Evolutionary conservation across 2,888 invertebrate species (phyloP).

Genomic region (Catocala sponsa): DNA sequence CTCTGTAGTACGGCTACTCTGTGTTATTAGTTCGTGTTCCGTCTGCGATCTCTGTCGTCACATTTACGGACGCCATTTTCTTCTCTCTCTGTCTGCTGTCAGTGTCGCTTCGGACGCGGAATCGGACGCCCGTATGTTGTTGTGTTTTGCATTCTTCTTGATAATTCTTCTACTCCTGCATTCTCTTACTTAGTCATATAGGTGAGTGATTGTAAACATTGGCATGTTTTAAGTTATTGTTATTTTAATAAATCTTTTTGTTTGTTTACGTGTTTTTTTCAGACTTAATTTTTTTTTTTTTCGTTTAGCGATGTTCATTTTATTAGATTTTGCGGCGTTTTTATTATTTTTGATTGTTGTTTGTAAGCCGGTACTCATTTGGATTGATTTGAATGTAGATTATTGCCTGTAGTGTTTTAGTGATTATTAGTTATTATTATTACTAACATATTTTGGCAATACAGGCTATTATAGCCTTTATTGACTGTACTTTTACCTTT

Average conservation of each 20-base stretch:
- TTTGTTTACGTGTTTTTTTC: background rate
- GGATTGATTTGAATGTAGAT: too few relatives aligned
- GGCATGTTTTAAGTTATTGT: constrained; percentile 8
- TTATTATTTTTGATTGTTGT: too few relatives aligned
- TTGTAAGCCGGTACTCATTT: too few relatives aligned
- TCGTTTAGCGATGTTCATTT: background rate
- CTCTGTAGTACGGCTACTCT: constrained; percentile 60
- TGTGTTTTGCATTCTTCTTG: constrained; percentile 68
- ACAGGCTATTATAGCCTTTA: too few relatives aligned
- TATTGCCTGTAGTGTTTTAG: too few relatives aligned
- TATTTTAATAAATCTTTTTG: background rate
- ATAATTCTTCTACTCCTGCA: constrained; percentile 74
- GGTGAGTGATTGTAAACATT: constrained; percentile 52
- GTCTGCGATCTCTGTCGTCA: constrained; percentile 65
- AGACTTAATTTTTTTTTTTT: background rate
- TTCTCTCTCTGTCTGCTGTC: constrained; percentile 82
- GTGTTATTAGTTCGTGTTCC: constrained; percentile 62
- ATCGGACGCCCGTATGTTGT: constrained; percentile 65
- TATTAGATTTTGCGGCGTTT: too few relatives aligned
- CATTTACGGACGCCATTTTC: constrained; percentile 79
- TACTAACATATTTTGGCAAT: too few relatives aligned
- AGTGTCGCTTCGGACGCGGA: constrained; percentile 72
- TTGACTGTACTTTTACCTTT: too few relatives aligned
- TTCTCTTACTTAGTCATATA: constrained; percentile 55
- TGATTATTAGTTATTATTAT: too few relatives aligned